phyloP scores from a whole-genome alignment of 2,888 invertebrate genomes.

The Hydroisotoma schaefferi region DNA sequence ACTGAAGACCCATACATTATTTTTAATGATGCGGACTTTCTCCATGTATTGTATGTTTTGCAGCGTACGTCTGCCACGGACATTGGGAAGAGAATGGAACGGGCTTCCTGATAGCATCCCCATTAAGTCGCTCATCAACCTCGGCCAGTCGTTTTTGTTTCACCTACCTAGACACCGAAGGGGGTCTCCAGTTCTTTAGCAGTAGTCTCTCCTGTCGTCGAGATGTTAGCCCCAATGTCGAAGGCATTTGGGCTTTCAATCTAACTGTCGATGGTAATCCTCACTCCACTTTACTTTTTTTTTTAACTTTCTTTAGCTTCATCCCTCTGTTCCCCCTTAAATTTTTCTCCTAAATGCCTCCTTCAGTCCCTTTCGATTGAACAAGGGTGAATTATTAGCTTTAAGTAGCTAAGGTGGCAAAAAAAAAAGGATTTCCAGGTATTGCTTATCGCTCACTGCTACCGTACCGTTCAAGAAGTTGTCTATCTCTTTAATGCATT shows the following conservation, averaged over 20 bases:
- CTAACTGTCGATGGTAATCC: constrained; percentile 64
- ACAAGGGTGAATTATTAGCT: too few relatives aligned
- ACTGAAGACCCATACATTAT: too few relatives aligned
- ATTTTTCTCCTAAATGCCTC: too few relatives aligned
- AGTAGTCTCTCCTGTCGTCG: constrained; percentile 59
- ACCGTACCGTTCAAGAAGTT: too few relatives aligned
- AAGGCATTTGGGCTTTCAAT: constrained; percentile 63
- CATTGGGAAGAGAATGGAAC: constrained; percentile 65
- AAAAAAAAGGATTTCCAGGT: too few relatives aligned
- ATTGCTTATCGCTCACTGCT: too few relatives aligned
- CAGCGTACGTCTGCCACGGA: constrained; percentile 71
- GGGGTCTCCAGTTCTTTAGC: constrained; percentile 40
- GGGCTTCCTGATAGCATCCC: constrained; percentile 67
- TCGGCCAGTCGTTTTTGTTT: constrained; percentile 62
- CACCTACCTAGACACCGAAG: constrained; percentile 56
- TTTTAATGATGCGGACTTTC: too few relatives aligned
- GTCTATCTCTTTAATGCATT: too few relatives aligned
- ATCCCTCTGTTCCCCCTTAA: background rate
- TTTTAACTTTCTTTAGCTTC: background rate
- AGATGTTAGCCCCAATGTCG: constrained; percentile 56
- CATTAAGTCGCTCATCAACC: constrained; percentile 55
- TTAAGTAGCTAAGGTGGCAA: too few relatives aligned
- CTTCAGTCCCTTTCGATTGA: too few relatives aligned
- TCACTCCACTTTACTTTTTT: background rate
- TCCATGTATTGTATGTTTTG: too few relatives aligned